Conservation (phyloP, 2,888 invertebrate species). For the Clanis bilineata region DNA sequence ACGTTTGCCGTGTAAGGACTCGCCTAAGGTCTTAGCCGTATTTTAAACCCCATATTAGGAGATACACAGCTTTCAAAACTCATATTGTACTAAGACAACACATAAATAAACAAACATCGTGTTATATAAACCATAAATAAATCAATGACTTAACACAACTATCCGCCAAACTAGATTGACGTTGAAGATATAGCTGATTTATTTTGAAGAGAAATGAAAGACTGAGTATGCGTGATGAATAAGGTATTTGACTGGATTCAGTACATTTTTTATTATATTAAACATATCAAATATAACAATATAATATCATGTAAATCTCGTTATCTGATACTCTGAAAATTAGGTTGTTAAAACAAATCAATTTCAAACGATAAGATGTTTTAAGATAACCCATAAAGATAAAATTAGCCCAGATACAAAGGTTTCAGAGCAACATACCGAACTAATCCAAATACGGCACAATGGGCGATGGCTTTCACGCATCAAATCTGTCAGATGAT, state of each 20-base stretch:
- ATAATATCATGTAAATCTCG: too few relatives aligned
- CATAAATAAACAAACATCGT: not conserved
- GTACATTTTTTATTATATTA: not conserved
- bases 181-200: not conserved
- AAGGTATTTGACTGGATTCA: not conserved
- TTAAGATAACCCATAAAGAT: constrained; percentile 3
- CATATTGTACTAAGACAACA: not conserved
- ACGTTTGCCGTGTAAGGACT: constrained; percentile 9
- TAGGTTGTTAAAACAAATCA: not conserved
- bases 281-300: too few relatives aligned
- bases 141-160: not conserved
- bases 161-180: not conserved
- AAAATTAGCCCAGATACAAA: not conserved
- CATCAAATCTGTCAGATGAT: not conserved
- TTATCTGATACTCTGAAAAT: not conserved
- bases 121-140: not conserved
- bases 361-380: not conserved
- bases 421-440: not conserved
- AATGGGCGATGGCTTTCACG: not conserved
- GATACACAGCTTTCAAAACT: not conserved
- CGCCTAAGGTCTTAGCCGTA: not conserved
- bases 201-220: not conserved
- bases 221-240: not conserved
- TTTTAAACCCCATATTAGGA: constrained; percentile 1
- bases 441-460: not conserved